Evolutionary conservation across 1,140 invertebrate species (phyloP), one percentile per base, ranked within the genome.

Genomic region (Drosophila sp.): DNA sequence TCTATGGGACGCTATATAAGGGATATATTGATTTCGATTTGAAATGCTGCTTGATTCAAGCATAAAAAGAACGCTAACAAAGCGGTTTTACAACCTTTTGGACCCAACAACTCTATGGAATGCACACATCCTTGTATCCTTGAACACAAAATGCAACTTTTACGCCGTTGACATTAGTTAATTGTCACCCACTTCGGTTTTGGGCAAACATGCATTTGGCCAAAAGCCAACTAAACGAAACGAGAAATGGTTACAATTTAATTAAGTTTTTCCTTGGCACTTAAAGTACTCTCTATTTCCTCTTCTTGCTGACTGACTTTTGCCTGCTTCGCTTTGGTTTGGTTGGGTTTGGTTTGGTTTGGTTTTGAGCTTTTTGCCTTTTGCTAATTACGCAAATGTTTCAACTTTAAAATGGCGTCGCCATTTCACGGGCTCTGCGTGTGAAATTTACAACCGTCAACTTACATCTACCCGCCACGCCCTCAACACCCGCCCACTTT

Each of bases 301-400:
- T 41, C 17, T 38, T 29, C 71, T 58, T 70, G 47, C 30, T 41
- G 27, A 57, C 47, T 38, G 35, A 38, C 55, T 66, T 58, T 41
- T 25, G 11, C 8, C 33, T 23, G 10, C 17, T 27, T 23, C 1
- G n/a, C 5, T 29, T n/a, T 56, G 10, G 41, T 68, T 63, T 41
- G 33, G 25, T 32, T 38, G 25, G 65, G 23, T 57, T 56, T 10
- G 35, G 35, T 38, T 10, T 38, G 35, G 8, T 30, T 38, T 30
- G 25, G 47, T 57, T 30, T 38, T 35, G n/a, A 41, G 47, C 50
- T 47, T 57, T 84, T 72, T 60, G 27, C 44, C 47, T 40, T 75
- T 55, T 79, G 79, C 79, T 87, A 86, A 86, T 86, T 86, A 86
- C 72, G 76, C 83, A 86, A 86, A 87, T 86, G 83, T 87, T 86